Evolutionary conservation across 2,797 vertebrate genomes (phyloP), one percentile per base, ranked within the genome.

Genomic region (Furcifer pardalis): DNA sequence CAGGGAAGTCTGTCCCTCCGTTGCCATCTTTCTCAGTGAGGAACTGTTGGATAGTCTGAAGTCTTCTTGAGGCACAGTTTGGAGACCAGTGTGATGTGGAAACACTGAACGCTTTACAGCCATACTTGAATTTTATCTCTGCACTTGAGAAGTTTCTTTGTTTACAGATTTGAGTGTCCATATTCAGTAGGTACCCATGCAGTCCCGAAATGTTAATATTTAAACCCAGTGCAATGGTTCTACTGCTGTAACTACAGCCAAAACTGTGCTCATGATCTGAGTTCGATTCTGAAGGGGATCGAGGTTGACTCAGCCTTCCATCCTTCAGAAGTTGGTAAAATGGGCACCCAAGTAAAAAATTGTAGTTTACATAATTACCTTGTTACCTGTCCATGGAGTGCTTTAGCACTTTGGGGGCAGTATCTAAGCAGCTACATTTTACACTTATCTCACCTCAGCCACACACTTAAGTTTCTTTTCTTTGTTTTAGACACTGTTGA

Each of bases 401-500:
- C n/a, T n/a, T n/a, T n/a, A n/a, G n/a, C n/a, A n/a, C n/a, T n/a
- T n/a, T n/a, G n/a, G n/a, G n/a, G n/a, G n/a, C n/a, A n/a, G n/a
- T n/a, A n/a, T n/a, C n/a, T n/a, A n/a, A n/a, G n/a, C n/a, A n/a
- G n/a, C n/a, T n/a, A n/a, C n/a, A n/a, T n/a, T n/a, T n/a, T 56
- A 56, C 52, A 56, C 52, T 87, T 42, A 4, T 35, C 4, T 0
- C 42, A 25, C 30, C 84, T 12, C 59, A 3, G 0, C 32, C 40
- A 79, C 37, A 91, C 73, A 77, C 2, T 86, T 5, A 2, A 30
- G 0, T 62, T 7, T 81, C 52, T 82, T 52, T 35, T 72, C 74
- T 85, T 62, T 23, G 79, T 79, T 88, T n/a, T 90, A 99, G 99
- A 99, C 91, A 99, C 98, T 0, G 99, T 99, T 60, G 99, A 99